Base-by-base conservation (phyloP, 2,797 vertebrate genomes). In the Sandelia bainsii region DNA sequence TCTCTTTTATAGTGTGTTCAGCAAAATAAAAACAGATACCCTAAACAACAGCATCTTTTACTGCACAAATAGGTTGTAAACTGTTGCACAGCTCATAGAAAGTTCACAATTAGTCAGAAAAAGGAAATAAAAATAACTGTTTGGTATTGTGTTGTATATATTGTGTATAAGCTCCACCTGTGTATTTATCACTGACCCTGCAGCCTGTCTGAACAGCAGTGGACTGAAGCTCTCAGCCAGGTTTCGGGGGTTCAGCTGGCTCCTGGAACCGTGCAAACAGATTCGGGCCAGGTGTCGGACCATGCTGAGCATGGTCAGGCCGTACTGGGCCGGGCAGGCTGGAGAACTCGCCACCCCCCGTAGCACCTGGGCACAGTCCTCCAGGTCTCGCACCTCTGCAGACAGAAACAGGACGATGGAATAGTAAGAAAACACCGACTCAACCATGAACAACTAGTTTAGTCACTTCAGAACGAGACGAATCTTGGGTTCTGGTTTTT, bases 281-380 rank as follows among this genome's bases (percentile, higher is more conserved):
- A 97, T 87, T 58, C 93, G 94, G 90, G 95, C 95, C 86, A 97
- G 94, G 92, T 98, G 97, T 52, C 95, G 95, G 29, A 97, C 92
- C 87, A 97, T 93, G 82, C 96, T 96, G 75, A 96, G 95, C 76
- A 98, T 93, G 0, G 96, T 97, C 68, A 97, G 95, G 83, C 96
- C 96, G 79, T 95, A 94, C 89, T 97, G 97, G 82, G 95, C 93
- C 81, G 96, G 95, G 90, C 94, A 94, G 72, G 86, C 83, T 4
- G 95, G 93, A 0, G 95, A 95, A 71, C 92, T 90, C 86, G 96
- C 94, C 72, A 96, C 91, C 46, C 94, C 95, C 84, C 95, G 90
- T 83, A 97, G 89, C 65, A 96, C 88, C 90, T 96, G 96, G 76
- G 90, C 94, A 1, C 94, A 94, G 14, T 97, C 96, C 77, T 97